Conservation (phyloP, 2,113 vertebrate species). For the Tor tambroides region DNA sequence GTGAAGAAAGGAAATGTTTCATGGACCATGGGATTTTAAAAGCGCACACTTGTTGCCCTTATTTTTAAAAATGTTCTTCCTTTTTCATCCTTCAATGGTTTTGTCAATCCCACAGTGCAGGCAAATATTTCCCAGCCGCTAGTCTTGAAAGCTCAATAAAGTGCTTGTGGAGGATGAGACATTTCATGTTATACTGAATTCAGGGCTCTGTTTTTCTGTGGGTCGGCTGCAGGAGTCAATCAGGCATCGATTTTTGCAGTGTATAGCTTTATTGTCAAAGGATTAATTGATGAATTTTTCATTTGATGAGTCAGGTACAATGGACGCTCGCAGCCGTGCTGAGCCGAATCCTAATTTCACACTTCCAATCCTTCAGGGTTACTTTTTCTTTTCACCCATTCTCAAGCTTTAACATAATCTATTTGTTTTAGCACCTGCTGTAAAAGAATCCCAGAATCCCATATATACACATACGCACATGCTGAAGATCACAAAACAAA, state of each 20-base stretch:
- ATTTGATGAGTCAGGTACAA: slow-evolving; percentile 86
- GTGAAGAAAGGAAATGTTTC: background rate
- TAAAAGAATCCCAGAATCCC: slow-evolving; percentile 25
- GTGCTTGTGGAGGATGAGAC: slow-evolving; percentile 76
- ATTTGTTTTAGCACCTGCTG: slow-evolving; percentile 43
- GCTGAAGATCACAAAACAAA: background rate
- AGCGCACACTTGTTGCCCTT: background rate
- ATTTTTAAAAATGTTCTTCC: background rate
- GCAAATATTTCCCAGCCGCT: background rate
- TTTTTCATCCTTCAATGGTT: slow-evolving; percentile 18
- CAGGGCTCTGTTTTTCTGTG: slow-evolving; percentile 64
- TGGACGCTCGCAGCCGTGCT: slow-evolving; percentile 72
- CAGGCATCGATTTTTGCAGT: slow-evolving; percentile 82
- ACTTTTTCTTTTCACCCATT: slow-evolving; percentile 64
- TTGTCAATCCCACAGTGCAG: background rate
- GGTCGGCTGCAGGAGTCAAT: slow-evolving; percentile 83
- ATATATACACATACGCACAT: slow-evolving; percentile 6
- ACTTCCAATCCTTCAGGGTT: slow-evolving; percentile 65
- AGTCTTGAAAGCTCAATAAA: slow-evolving; percentile 34
- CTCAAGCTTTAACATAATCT: slow-evolving; percentile 25
- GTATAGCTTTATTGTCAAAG: slow-evolving; percentile 87
- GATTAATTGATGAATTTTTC: slow-evolving; percentile 90
- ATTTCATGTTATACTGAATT: slow-evolving; percentile 79
- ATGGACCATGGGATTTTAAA: slow-evolving; percentile 1
- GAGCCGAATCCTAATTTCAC: slow-evolving; percentile 83